Evolutionary conservation across 37 sponge, comb jelly and placozoan genomes (phyloP).

Genomic region (Halisarca cf. caerulea): DNA sequence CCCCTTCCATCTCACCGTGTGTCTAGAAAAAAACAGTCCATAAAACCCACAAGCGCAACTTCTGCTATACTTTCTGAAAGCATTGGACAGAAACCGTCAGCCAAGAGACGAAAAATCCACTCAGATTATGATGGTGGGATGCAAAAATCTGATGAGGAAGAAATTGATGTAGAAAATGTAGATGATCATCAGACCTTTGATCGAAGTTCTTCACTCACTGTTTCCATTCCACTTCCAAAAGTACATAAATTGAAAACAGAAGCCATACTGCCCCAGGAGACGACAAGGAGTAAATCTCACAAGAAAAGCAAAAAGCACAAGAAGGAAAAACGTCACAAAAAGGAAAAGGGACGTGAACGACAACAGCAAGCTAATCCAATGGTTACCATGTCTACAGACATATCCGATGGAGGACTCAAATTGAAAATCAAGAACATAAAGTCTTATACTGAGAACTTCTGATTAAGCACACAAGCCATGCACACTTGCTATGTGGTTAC

Average conservation of each 20-base stretch:
- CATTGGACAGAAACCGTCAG: background rate
- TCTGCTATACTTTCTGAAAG: background rate
- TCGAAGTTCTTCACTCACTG: background rate
- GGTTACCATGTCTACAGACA: no score
- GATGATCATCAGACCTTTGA: background rate
- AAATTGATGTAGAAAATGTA: constrained; percentile 25
- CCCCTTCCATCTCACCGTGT: background rate
- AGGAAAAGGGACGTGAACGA: background rate
- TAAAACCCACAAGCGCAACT: background rate
- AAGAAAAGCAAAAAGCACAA: background rate
- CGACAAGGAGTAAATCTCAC: background rate
- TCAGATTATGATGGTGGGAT: no score
- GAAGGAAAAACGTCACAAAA: background rate
- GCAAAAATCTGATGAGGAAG: background rate
- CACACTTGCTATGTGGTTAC: no score
- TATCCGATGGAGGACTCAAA: background rate
- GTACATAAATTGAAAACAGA: background rate
- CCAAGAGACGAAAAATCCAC: background rate
- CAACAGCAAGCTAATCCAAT: background rate
- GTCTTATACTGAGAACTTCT: no score
- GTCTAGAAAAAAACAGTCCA: background rate
- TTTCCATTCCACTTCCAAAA: constrained; percentile 1
- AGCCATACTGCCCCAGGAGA: no score
- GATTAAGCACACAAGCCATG: no score
- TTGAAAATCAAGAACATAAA: constrained; percentile 8